These are phyloP conservation scores for Mamestra brassicae DNA, from an alignment of 2,888 invertebrate species.

Conservation along the genomic window DNA sequence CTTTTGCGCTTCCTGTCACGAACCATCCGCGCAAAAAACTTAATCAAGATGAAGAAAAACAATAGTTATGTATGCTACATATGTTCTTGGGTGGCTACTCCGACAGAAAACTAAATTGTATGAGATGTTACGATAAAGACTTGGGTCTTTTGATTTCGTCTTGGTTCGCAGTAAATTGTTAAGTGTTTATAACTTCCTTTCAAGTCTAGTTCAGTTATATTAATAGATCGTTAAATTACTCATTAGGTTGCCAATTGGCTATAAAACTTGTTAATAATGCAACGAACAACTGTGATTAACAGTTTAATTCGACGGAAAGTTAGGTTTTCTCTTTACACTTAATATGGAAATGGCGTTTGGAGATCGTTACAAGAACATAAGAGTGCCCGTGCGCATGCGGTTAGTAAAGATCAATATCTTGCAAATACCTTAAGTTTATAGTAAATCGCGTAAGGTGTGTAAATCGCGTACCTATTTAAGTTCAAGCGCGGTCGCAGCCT, in stretches of 20 bases:
- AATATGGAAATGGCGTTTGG: neutral
- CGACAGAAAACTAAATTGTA: conserved; percentile 21
- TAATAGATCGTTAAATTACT: conserved; percentile 19
- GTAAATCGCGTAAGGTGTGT: too few species aligned
- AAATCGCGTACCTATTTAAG: too few species aligned
- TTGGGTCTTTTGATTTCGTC: neutral
- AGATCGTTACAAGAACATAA: neutral
- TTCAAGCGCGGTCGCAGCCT: neutral
- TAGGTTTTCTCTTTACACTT: neutral
- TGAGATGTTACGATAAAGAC: neutral
- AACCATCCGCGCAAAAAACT: conserved; percentile 30
- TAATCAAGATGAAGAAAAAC: conserved; percentile 34
- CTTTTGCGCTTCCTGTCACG: conserved; percentile 55
- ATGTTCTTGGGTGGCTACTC: conserved; percentile 12
- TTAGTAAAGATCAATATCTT: neutral
- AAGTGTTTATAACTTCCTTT: conserved; percentile 32
- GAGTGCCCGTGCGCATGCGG: neutral
- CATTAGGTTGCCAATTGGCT: neutral
- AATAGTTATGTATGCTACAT: conserved; percentile 36
- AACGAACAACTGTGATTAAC: neutral
- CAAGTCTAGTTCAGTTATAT: neutral
- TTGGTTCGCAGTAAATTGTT: neutral
- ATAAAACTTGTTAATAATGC: neutral
- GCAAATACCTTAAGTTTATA: too few species aligned
- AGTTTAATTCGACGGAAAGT: neutral